These are phyloP conservation scores for Petrocephalus schoutedeni DNA, from an alignment of 2,797 vertebrate genomes.

Conservation along the genomic window DNA sequence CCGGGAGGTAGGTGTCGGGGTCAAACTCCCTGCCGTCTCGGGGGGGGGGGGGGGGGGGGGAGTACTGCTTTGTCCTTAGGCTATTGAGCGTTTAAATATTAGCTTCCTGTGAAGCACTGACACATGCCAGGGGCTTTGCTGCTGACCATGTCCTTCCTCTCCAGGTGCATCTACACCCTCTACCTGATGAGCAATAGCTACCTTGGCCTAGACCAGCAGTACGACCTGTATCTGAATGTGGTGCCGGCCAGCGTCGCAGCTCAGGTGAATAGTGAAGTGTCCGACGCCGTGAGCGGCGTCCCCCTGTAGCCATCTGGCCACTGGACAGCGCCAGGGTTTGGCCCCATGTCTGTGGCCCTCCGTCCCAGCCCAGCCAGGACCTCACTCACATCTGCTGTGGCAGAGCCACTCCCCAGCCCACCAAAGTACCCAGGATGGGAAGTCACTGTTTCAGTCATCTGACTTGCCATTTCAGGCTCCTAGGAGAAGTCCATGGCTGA, in stretches of 20 bases:
- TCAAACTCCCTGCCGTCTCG: background rate
- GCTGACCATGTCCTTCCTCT: background rate
- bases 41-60: background rate
- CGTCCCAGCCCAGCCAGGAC: background rate
- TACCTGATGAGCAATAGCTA: conserved; percentile 98
- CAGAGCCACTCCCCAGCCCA: background rate
- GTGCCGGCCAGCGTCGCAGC: conserved; percentile 59
- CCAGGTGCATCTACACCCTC: conserved; percentile 89
- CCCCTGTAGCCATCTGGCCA: conserved; percentile 43
- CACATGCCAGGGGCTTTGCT: background rate
- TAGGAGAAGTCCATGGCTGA: background rate
- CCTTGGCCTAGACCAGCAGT: conserved; percentile 95
- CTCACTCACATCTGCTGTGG: background rate
- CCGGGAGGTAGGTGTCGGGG: conserved; percentile 72
- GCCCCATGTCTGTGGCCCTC: background rate
- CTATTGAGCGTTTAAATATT: background rate
- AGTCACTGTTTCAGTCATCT: background rate
- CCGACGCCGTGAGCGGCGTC: conserved; percentile 43
- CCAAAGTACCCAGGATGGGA: background rate
- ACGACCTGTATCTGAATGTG: conserved; percentile 82
- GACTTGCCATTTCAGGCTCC: background rate
- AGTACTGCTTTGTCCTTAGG: too few species aligned
- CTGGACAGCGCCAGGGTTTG: background rate
- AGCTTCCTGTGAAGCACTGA: background rate
- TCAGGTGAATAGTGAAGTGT: conserved; percentile 66